Evolutionary conservation across 37 sponge, comb jelly and placozoan genomes (phyloP).

Genomic region (Theonella swinhoei): DNA sequence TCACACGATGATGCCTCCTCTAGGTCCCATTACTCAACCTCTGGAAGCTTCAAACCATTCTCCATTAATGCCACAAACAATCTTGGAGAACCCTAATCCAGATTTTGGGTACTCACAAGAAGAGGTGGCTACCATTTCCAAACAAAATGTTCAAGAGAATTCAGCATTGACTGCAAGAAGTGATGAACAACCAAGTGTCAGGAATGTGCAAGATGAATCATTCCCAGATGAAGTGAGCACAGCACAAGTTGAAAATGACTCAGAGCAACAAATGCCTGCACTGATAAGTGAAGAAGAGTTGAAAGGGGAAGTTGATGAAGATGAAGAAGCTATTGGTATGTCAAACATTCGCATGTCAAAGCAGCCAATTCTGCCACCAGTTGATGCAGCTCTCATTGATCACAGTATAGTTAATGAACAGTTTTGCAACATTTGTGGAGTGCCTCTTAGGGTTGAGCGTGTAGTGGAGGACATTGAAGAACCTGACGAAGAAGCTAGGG

Average conservation of each 20-base stretch:
- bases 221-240: no score
- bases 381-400: slow-evolving; percentile 18
- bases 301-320: not conserved
- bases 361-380: not conserved
- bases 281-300: no score
- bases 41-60: not conserved
- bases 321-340: not conserved
- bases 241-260: no score
- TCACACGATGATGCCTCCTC: no score
- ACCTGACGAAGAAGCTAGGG: not conserved
- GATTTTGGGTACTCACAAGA: not conserved
- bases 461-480: not conserved
- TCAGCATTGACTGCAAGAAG: not conserved
- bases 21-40: not conserved
- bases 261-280: no score
- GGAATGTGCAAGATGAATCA: no score
- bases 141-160: not conserved
- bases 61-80: not conserved
- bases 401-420: not conserved
- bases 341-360: not conserved
- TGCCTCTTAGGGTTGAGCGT: not conserved
- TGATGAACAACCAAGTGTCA: not conserved
- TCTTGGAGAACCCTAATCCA: not conserved
- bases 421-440: slow-evolving; percentile 35
- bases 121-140: not conserved